These are phyloP conservation scores for Drosophila sucinea DNA, from an alignment of 1,140 invertebrate genomes.

Conservation along the genomic window DNA sequence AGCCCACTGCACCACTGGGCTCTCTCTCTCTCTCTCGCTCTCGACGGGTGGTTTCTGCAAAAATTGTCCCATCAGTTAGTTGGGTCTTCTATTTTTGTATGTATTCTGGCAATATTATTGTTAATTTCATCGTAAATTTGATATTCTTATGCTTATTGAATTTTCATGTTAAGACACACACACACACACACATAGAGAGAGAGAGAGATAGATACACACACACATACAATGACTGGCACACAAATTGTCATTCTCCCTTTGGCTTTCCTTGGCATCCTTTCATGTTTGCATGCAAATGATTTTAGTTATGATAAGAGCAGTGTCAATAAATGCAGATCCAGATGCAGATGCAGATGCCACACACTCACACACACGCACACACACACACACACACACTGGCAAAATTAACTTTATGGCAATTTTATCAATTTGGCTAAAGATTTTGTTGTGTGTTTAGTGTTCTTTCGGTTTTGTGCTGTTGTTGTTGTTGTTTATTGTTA, in stretches of 20 bases:
- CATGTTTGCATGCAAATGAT: constrained; percentile 48
- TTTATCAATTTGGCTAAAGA: constrained; percentile 53
- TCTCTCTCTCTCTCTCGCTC: too few relatives aligned
- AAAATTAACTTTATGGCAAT: constrained; percentile 68
- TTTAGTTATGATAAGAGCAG: constrained; percentile 69
- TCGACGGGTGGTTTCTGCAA: constrained; percentile 19
- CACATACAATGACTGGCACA: background rate
- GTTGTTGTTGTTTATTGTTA: constrained; percentile 30
- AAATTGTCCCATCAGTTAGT: constrained; percentile 43
- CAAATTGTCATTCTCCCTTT: constrained; percentile 37
- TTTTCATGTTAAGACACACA: constrained; percentile 65
- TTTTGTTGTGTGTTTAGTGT: constrained; percentile 16
- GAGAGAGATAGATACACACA: background rate
- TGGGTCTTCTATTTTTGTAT: constrained; percentile 31
- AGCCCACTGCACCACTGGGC: too few relatives aligned
- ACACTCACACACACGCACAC: background rate
- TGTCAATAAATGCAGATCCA: constrained; percentile 68
- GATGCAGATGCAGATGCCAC: constrained; percentile 31
- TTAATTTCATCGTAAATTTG: constrained; percentile 81
- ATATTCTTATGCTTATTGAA: constrained; percentile 82
- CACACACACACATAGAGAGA: background rate
- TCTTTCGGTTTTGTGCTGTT: background rate
- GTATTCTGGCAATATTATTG: constrained; percentile 73
- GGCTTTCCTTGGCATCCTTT: constrained; percentile 2
- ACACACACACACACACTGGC: background rate